A percentile compares a stretch with the other conserved stretches of the same genome.
Conservation (phyloP, 2,113 vertebrate genomes). For the Cyanistes caeruleus region DNA sequence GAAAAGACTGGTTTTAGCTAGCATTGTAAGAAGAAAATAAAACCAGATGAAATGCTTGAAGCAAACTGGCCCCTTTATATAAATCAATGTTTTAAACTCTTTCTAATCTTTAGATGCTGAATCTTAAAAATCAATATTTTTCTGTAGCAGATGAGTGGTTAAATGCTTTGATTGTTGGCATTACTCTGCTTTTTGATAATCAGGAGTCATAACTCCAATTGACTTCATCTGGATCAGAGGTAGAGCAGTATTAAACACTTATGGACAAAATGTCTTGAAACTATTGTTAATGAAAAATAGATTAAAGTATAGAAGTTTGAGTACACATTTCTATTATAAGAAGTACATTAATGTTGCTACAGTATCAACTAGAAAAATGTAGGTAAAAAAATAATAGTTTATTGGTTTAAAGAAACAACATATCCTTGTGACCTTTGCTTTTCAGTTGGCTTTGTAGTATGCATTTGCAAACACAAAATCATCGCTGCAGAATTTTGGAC, state of each 20-base stretch:
- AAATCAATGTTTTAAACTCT: background rate
- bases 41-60: background rate
- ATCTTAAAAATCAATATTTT: background rate
- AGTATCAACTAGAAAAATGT: background rate
- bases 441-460: background rate
- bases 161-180: background rate
- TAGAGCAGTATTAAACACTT: background rate
- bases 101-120: background rate
- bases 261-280: background rate
- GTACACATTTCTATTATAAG: background rate
- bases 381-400: background rate
- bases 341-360: background rate
- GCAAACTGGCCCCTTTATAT: background rate
- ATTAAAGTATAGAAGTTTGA: background rate
- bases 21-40: background rate
- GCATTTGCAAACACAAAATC: background rate
- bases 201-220: background rate
- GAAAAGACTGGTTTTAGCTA: background rate
- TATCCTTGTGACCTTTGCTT: background rate
- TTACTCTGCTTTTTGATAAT: background rate
- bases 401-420: background rate
- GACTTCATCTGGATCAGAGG: background rate
- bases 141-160: background rate
- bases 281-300: background rate
- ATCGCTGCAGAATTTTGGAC: background rate